Base-by-base conservation (phyloP, 2,113 vertebrate genomes). In the Apteryx mantelli region DNA sequence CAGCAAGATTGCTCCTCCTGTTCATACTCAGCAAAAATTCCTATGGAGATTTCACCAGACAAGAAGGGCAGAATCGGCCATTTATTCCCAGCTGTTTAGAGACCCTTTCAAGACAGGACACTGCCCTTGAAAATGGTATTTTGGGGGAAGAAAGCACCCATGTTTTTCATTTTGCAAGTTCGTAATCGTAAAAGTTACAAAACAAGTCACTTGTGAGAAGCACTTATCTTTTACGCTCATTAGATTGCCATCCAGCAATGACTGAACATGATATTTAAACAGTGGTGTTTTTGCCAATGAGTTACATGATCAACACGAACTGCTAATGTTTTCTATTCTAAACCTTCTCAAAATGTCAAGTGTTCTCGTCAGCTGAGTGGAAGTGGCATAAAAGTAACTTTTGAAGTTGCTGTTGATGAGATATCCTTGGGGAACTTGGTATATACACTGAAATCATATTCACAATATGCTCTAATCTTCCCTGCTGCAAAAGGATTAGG, bases 291-390 rank as follows among this genome's bases (percentile, higher is more conserved):
- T 97, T 97, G 96, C 97, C 97, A 97, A 94, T 97, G 97, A 97
- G 89, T 96, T 97, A 96, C 95, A 97, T 96, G 97, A 97, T 95
- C 96, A 97, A 96, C 97, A 97, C 79, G 96, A 96, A 97, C 95
- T 97, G 97, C 94, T 97, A 95, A 97, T 95, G 95, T 97, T 97
- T 97, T 97, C 96, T 96, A 96, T 97, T 97, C 97, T 97, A 97
- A 97, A 97, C 91, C 96, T 97, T 95, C 96, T 97, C 91, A 95
- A 97, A 97, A 97, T 97, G 97, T 97, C 97, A 97, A 97, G 95
- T 97, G 94, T 96, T 96, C 96, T 97, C 94, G 96, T 96, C 94
- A 97, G 95, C 89, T 97, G 95, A 95, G 87, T 97, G 69, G 79
- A 97, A 97, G 94, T 88, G 87, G 91, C 88, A 97, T 93, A 86